These are phyloP conservation scores for Cerastis rubricosa DNA, from an alignment of 2,888 invertebrate genomes.

Conservation along the genomic window DNA sequence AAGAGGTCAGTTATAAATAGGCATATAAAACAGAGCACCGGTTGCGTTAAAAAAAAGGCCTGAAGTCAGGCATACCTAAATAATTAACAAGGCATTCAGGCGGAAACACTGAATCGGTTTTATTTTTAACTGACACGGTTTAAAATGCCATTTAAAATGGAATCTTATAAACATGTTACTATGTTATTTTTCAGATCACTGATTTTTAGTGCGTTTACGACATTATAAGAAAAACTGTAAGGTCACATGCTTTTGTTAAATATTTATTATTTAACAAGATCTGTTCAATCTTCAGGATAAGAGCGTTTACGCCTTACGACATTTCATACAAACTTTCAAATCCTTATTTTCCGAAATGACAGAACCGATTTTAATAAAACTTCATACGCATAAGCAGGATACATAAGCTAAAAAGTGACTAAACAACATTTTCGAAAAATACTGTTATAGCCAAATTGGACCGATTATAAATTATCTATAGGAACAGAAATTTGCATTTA, in stretches of 20 bases:
- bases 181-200: neutral
- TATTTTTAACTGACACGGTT: constrained; percentile 43
- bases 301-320: too few species aligned
- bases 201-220: neutral
- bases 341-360: too few species aligned
- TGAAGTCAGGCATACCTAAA: constrained; percentile 43
- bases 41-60: constrained; percentile 34
- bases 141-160: constrained; percentile 2
- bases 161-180: neutral
- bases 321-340: too few species aligned
- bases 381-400: too few species aligned
- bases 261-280: neutral
- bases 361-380: too few species aligned
- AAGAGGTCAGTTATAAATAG: constrained; percentile 43
- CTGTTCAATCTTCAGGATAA: too few species aligned
- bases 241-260: neutral
- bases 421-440: too few species aligned
- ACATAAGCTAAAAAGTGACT: too few species aligned
- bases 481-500: too few species aligned
- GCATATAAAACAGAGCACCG: neutral
- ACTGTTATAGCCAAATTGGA: too few species aligned
- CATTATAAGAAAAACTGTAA: neutral
- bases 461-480: too few species aligned
- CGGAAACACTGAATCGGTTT: constrained; percentile 27
- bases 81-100: constrained; percentile 53